A percentile compares a stretch with the other conserved stretches of the same genome.
phyloP scores from a whole-genome alignment of 2,888 invertebrate species.

The Abrostola triplasia region DNA sequence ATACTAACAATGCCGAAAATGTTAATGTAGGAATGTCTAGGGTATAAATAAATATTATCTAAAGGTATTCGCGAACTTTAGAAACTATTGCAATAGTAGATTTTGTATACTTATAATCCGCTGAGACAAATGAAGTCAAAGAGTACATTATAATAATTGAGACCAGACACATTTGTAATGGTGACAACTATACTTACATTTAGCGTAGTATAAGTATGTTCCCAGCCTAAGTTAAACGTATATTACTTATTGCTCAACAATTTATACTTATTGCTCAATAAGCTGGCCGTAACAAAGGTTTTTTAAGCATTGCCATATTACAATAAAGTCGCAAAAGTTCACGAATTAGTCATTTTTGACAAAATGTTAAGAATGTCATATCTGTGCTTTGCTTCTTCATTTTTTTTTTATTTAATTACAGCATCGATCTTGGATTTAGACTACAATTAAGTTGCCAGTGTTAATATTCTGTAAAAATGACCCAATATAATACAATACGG shows the following conservation, averaged over 20 bases:
- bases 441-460: conserved; percentile 1
- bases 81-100: conserved; percentile 7
- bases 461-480: conserved; percentile 23
- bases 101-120: not conserved
- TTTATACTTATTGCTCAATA: no score
- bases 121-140: no score
- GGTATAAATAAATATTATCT: conserved; percentile 41
- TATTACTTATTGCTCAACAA: no score
- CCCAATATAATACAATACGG: not conserved
- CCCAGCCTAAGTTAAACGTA: no score
- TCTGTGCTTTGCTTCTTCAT: not conserved
- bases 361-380: conserved; percentile 23
- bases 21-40: conserved; percentile 60
- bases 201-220: no score
- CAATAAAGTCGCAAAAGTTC: not conserved
- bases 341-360: conserved; percentile 6
- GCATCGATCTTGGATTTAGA: not conserved
- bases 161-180: no score
- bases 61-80: conserved; percentile 16
- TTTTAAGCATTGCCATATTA: not conserved
- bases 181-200: no score
- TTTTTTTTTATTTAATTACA: not conserved
- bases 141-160: no score
- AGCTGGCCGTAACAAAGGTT: no score
- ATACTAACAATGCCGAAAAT: conserved; percentile 43